Percentiles rank a stretch among this genome's conserved stretches.
phyloP scores from a whole-genome alignment of 2,888 invertebrate species.

The Heterodera filipjevi region DNA sequence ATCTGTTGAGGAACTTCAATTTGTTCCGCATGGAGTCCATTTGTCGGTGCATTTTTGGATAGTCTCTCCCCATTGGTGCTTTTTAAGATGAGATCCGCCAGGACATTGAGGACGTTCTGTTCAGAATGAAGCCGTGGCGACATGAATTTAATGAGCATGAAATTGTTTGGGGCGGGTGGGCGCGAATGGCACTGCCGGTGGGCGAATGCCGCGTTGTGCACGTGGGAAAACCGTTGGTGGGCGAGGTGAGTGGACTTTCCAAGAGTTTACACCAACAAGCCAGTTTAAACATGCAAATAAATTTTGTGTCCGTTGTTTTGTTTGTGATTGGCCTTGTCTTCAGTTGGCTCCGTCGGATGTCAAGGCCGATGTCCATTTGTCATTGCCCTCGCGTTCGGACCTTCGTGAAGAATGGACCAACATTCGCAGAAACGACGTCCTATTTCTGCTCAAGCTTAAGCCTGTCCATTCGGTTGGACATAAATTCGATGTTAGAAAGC shows the following conservation, averaged over 20 bases:
- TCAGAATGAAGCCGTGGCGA: slow-evolving; percentile 90
- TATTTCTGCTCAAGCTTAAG: slow-evolving; percentile 82
- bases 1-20: slow-evolving; percentile 92
- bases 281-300: no score
- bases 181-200: slow-evolving; percentile 84
- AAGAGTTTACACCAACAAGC: no score
- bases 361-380: slow-evolving; percentile 89
- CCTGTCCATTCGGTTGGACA: slow-evolving; percentile 82
- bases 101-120: slow-evolving; percentile 95
- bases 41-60: slow-evolving; percentile 66
- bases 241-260: slow-evolving; percentile 79
- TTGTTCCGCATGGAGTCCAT: slow-evolving; percentile 96
- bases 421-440: slow-evolving; percentile 93
- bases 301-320: not conserved
- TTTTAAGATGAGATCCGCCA: slow-evolving; percentile 98
- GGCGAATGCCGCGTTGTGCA: slow-evolving; percentile 40
- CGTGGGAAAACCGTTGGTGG: slow-evolving; percentile 71
- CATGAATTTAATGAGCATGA: slow-evolving; percentile 54
- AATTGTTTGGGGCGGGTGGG: slow-evolving; percentile 93
- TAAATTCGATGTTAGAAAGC: slow-evolving; percentile 57
- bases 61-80: slow-evolving; percentile 70
- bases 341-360: slow-evolving; percentile 83
- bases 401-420: slow-evolving; percentile 91
- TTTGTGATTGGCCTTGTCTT: slow-evolving; percentile 3
- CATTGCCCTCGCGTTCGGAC: slow-evolving; percentile 84